Evolutionary conservation across 2,797 vertebrate species (phyloP), one percentile per base, ranked within the genome.

Genomic region (Phataginus tetradactyla): DNA sequence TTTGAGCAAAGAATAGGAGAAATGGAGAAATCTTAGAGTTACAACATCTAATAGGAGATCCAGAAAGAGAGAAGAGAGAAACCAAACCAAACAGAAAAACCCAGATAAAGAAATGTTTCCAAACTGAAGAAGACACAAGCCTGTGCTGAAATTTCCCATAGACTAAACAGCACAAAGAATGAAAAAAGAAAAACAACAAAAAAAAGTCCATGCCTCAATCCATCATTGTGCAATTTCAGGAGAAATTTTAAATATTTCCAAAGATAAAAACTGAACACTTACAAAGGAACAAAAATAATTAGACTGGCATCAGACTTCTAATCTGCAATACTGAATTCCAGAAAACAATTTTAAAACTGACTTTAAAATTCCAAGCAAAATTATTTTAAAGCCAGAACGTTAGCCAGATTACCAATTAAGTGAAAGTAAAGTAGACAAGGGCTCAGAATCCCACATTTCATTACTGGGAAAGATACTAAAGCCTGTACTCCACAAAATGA

Each of bases 371-470:
- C 39, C 37, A 23, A 86, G 37, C 39, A 69, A 90, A 80, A 66
- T 21, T 88, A 55, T 68, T 81, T 96, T 95, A 66, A 96, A 83
- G 57, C n/a, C 45, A 83, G 64, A 45, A 61, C 20, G 89, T 74
- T 74, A 71, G 75, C 55, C 51, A 45, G 49, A 57, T 93, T 91
- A 64, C 5, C 71, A 85, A 34, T 18, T 80, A 87, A 81, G 17
- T 64, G 49, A 92, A 94, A 91, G 42, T 59, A 59, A 77, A 66
- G n/a, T 13, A n/a, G 39, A 37, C 13, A 68, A 90, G 17, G 78
- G 32, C 63, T 78, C 6, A 34, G 83, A 88, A 90, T 49, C 49
- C 11, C 25, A 77, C 4, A 18, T 34, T 61, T 37, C 0, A 1
- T 69, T 88, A 91, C 91, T 68, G 72, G 87, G 71, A n/a, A 92